Evolutionary conservation across 1,140 invertebrate species (phyloP).

Genomic region (Zeugodacus cucurbitae): DNA sequence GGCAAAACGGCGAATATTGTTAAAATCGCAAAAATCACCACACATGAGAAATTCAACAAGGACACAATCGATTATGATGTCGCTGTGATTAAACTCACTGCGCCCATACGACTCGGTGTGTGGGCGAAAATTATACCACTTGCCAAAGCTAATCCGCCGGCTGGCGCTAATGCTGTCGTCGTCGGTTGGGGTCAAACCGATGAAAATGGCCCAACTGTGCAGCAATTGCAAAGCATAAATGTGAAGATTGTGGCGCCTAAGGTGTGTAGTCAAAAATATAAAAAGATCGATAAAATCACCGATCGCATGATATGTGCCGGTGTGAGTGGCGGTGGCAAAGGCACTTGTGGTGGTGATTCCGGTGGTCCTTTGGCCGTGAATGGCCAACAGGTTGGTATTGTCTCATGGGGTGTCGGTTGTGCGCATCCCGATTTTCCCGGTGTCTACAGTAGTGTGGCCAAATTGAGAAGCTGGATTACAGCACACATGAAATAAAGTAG

Average conservation of each 20-base stretch:
- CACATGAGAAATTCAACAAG: slow-evolving; percentile 53
- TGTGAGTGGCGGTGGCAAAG: slow-evolving; percentile 53
- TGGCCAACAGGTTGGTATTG: slow-evolving; percentile 68
- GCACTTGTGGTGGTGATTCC: slow-evolving; percentile 52
- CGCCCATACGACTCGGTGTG: neutral
- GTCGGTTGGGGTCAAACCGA: slow-evolving; percentile 67
- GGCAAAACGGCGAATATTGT: no score
- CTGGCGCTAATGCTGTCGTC: slow-evolving; percentile 59
- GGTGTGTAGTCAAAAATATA: slow-evolving; percentile 48
- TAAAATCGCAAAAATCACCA: slow-evolving; percentile 50
- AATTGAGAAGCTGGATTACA: slow-evolving; percentile 22
- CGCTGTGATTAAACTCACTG: slow-evolving; percentile 50
- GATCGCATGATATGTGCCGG: slow-evolving; percentile 53
- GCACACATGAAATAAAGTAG: neutral
- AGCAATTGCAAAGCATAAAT: slow-evolving; percentile 54
- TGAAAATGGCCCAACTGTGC: slow-evolving; percentile 51
- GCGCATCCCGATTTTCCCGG: slow-evolving; percentile 67
- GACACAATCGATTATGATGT: slow-evolving; percentile 54
- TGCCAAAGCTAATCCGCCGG: slow-evolving; percentile 47
- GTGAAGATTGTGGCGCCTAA: slow-evolving; percentile 64
- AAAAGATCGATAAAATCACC: neutral
- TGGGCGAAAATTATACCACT: slow-evolving; percentile 51
- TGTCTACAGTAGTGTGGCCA: slow-evolving; percentile 53
- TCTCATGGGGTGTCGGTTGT: slow-evolving; percentile 59
- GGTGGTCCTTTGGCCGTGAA: slow-evolving; percentile 47